Evolutionary conservation across 2,888 invertebrate genomes (phyloP).

Genomic region (Julus scanicus): DNA sequence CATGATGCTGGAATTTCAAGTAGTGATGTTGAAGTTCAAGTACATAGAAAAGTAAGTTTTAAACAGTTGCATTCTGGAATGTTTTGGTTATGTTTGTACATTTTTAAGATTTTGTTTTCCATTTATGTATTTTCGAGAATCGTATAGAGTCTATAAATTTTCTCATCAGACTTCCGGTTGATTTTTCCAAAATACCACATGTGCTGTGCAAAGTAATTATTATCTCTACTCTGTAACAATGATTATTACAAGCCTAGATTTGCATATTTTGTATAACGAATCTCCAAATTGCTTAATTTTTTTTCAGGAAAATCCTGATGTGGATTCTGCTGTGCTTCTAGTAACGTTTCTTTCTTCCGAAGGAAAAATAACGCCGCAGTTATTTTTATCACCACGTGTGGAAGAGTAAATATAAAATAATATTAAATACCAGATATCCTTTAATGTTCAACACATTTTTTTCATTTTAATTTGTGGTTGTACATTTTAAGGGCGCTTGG

Average conservation of each 20-base stretch:
- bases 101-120: not conserved
- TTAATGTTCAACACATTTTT: not conserved
- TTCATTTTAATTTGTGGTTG: not conserved
- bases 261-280: not conserved
- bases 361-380: constrained; percentile 67
- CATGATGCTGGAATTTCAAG: constrained; percentile 70
- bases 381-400: constrained; percentile 70
- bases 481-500: constrained; percentile 66
- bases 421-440: not conserved
- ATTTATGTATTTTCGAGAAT: constrained; percentile 49
- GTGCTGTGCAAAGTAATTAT: constrained; percentile 65
- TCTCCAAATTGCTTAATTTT: not conserved
- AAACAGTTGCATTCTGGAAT: not conserved
- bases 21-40: constrained; percentile 75
- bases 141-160: constrained; percentile 71
- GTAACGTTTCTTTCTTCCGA: constrained; percentile 71
- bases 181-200: constrained; percentile 74
- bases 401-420: constrained; percentile 65
- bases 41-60: constrained; percentile 64
- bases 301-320: constrained; percentile 67
- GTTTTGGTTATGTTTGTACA: not conserved
- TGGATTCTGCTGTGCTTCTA: constrained; percentile 71
- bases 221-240: not conserved
- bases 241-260: not conserved
- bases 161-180: constrained; percentile 74